Evolutionary conservation across 2,797 vertebrate species (phyloP).

Genomic region (Lerista edwardsae): DNA sequence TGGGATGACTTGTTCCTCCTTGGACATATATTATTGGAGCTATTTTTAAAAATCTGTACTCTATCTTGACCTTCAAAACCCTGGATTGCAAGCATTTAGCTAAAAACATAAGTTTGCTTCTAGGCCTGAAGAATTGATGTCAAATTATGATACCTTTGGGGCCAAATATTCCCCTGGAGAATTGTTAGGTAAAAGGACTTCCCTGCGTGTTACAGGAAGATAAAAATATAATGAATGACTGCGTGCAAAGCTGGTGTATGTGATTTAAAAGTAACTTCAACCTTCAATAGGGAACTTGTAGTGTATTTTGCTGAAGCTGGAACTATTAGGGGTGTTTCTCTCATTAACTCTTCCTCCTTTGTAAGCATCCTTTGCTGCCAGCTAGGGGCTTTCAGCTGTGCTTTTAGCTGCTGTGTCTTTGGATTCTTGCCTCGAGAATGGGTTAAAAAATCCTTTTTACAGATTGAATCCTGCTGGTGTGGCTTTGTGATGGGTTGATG

Average conservation of each 20-base stretch:
- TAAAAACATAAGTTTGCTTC: background rate
- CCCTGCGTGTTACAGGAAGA: background rate
- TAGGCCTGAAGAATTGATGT: background rate
- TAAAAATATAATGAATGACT: background rate
- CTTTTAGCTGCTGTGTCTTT: background rate
- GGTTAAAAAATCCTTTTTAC: slow-evolving; percentile 14
- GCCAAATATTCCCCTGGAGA: background rate
- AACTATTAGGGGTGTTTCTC: background rate
- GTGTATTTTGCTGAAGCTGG: background rate
- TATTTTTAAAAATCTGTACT: background rate
- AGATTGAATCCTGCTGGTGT: slow-evolving; percentile 7
- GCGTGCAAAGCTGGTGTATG: background rate
- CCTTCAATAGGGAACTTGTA: background rate
- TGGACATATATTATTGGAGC: background rate
- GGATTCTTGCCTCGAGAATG: background rate
- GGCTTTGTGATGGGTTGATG: background rate
- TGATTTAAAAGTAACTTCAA: background rate
- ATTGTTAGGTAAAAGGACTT: background rate
- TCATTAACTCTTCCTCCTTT: background rate
- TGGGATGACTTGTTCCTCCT: background rate
- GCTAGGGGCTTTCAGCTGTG: background rate
- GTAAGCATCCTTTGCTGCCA: background rate
- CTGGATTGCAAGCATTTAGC: background rate
- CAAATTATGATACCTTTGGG: background rate
- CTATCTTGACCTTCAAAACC: background rate